A percentile compares a stretch with the other conserved stretches of the same genome.
Evolutionary conservation across 2,797 vertebrate genomes (phyloP).

Genomic region (Podarcis siculus): DNA sequence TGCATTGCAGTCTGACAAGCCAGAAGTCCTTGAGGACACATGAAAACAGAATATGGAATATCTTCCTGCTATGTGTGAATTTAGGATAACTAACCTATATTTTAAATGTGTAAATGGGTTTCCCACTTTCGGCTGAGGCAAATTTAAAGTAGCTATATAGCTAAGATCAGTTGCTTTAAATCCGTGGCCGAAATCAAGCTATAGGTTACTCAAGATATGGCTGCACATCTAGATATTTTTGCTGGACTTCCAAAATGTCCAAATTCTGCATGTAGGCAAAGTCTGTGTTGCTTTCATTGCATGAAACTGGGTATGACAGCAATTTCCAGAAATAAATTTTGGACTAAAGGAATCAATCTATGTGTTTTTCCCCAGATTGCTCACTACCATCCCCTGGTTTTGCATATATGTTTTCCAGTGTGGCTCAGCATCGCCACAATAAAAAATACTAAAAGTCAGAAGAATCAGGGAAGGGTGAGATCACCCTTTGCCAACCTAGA

Average conservation of each 20-base stretch:
- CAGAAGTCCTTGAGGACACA: neutral
- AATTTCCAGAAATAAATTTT: neutral
- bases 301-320: neutral
- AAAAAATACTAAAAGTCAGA: neutral
- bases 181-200: neutral
- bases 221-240: conserved; percentile 23
- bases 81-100: too few species aligned
- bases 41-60: neutral
- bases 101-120: neutral
- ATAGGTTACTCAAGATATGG: conserved; percentile 23
- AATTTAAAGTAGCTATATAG: neutral
- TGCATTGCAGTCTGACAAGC: neutral
- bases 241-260: conserved; percentile 53
- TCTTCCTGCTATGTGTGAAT: neutral
- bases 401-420: neutral
- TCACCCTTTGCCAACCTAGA: neutral
- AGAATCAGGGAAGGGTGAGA: neutral
- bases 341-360: neutral
- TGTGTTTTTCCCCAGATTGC: neutral
- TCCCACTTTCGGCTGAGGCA: neutral
- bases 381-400: neutral
- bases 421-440: neutral
- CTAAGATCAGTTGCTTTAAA: neutral
- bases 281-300: neutral
- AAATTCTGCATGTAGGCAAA: conserved; percentile 9